phyloP scores from a whole-genome alignment of 1,140 invertebrate genomes.

The Schlechtendalia chinensis region DNA sequence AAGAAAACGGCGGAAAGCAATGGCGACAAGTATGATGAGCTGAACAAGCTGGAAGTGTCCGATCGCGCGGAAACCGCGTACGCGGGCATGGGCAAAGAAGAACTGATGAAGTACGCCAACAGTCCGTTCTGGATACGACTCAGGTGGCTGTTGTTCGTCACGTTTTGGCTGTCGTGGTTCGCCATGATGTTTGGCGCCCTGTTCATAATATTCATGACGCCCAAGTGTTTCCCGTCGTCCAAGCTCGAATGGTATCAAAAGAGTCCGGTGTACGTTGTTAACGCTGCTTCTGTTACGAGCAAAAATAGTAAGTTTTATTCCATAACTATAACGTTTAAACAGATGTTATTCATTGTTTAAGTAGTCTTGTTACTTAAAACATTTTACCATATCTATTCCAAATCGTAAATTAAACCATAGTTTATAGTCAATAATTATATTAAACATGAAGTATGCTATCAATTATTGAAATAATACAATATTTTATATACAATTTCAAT shows the following conservation, averaged over 20 bases:
- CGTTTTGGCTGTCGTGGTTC: constrained; percentile 84
- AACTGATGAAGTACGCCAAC: constrained; percentile 86
- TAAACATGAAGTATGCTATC: too few species aligned
- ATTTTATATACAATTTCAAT: too few species aligned
- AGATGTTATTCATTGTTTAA: too few species aligned
- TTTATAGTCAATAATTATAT: too few species aligned
- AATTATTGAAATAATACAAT: too few species aligned
- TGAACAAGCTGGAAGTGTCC: constrained; percentile 24
- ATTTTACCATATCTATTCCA: too few species aligned
- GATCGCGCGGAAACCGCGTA: constrained; percentile 65
- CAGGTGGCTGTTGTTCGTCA: constrained; percentile 78
- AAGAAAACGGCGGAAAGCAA: not conserved
- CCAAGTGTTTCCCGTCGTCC: constrained; percentile 72
- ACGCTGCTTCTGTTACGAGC: constrained; percentile 50
- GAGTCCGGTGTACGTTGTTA: constrained; percentile 64
- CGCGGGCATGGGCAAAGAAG: constrained; percentile 82
- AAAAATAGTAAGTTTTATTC: not conserved
- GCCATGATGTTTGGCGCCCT: constrained; percentile 82
- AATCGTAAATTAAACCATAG: too few species aligned
- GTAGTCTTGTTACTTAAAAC: too few species aligned
- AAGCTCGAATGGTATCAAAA: constrained; percentile 69
- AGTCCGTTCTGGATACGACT: constrained; percentile 88
- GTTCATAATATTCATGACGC: constrained; percentile 77
- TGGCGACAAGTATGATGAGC: constrained; percentile 25
- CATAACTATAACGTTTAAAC: too few species aligned